Conservation (phyloP, 2,888 invertebrate genomes). For the Actias luna region DNA sequence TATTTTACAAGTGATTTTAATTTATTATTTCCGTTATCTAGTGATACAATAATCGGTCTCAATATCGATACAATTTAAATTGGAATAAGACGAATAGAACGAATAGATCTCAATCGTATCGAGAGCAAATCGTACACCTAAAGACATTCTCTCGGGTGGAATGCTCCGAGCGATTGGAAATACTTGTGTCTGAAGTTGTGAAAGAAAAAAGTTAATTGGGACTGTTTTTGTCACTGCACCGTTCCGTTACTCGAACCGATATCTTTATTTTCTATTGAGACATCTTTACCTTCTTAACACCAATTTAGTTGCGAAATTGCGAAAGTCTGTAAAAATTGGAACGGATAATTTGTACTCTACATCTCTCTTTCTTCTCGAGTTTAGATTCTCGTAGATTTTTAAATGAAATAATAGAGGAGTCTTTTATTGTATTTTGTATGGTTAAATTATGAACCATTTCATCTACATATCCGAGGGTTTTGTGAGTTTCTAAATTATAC, state of each 20-base stretch:
- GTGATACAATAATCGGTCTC: slow-evolving; percentile 71
- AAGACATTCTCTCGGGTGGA: slow-evolving; percentile 70
- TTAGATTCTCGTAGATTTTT: background rate
- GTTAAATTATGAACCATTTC: too few relatives aligned
- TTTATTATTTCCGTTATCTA: slow-evolving; percentile 46
- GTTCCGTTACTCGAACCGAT: slow-evolving; percentile 66
- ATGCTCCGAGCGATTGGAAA: slow-evolving; percentile 68
- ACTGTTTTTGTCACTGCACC: slow-evolving; percentile 67
- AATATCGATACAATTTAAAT: slow-evolving; percentile 78
- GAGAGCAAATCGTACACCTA: slow-evolving; percentile 75
- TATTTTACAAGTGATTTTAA: slow-evolving; percentile 57
- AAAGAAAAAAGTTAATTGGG: slow-evolving; percentile 76
- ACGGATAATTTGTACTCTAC: slow-evolving; percentile 12
- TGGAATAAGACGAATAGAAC: slow-evolving; percentile 72
- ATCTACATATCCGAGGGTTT: too few relatives aligned
- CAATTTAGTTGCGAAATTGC: slow-evolving; percentile 40
- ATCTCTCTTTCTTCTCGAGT: background rate
- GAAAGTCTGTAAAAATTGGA: slow-evolving; percentile 34
- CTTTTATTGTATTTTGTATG: background rate
- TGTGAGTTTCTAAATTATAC: too few relatives aligned
- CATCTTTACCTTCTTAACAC: slow-evolving; percentile 50
- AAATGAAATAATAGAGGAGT: background rate
- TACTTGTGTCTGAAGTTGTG: slow-evolving; percentile 63
- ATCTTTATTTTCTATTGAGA: slow-evolving; percentile 53
- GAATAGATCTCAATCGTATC: slow-evolving; percentile 75